Evolutionary conservation across 2,113 vertebrate species (phyloP).

Genomic region (Pituophis catenifer): DNA sequence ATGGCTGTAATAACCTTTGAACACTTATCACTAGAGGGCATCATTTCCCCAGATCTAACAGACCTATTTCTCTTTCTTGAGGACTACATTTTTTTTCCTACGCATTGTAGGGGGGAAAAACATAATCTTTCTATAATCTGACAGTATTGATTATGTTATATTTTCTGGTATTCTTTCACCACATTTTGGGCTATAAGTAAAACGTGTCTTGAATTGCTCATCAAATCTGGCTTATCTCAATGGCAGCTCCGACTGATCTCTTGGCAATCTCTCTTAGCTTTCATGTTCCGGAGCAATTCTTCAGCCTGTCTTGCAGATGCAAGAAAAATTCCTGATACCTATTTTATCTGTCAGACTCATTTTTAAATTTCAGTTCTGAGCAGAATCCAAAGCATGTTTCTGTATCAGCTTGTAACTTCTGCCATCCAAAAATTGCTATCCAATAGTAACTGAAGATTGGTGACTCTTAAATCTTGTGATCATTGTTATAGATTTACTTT

Average conservation of each 20-base stretch:
- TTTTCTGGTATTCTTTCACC: not conserved
- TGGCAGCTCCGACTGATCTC: not conserved
- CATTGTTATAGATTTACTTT: not conserved
- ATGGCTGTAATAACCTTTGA: not conserved
- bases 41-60: not conserved
- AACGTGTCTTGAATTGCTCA: not conserved
- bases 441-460: not conserved
- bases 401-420: not conserved
- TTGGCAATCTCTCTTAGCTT: not conserved
- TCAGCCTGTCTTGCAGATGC: not conserved
- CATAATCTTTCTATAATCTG: not conserved
- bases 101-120: not conserved
- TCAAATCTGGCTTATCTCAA: not conserved
- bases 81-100: not conserved
- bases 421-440: not conserved
- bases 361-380: not conserved
- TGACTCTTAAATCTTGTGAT: not conserved
- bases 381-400: not conserved
- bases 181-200: not conserved
- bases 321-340: not conserved
- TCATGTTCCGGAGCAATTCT: not conserved
- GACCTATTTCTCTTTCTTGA: not conserved
- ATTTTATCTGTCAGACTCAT: not conserved
- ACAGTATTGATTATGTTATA: not conserved
- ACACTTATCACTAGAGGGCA: not conserved